Evolutionary conservation across 2,113 vertebrate genomes (phyloP), one percentile per base, ranked within the genome.

Genomic region (Lynx canadensis): DNA sequence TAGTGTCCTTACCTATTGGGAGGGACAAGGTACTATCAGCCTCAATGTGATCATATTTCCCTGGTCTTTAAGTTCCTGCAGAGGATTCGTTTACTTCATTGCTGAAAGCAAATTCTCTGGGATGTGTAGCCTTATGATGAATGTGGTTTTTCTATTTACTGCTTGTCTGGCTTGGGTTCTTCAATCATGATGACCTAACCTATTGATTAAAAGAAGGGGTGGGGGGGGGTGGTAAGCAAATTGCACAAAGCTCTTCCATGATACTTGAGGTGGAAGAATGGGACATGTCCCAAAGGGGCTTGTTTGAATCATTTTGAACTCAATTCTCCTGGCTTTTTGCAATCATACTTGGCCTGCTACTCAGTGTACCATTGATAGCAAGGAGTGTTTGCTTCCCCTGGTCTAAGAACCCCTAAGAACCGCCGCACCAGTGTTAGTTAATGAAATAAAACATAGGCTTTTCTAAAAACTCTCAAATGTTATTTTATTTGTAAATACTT

Each of bases 1-100:
- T 98, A 98, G 92, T 95, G 97, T 97, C 97, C 96, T 98, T 96
- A 97, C 93, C 96, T 97, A 82, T 96, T 97, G 96, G 97, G 97
- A 94, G 91, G 57, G 89, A 87, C 74, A 97, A 36, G 88, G 69
- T 91, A 93, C 95, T 92, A 55, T 84, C 98, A 96, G 94, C 92
- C 89, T 98, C 97, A 92, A 71, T 97, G 97, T 87, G 97, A 97
- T 96, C 94, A 27, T 93, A 95, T 97, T 84, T 57, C 91, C 48
- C 31, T 96, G 97, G 55, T 69, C 90, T 96, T 97, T 92, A 96
- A 88, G 96, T 90, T 95, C 89, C 87, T 96, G 9, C 52, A 78
- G 90, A 97, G 87, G 69, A 65, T 50, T 7, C 3, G 65, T 66
- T 89, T 66, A 91, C 84, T 97, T 55, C 27, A 91, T 18, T 69